These are phyloP conservation scores for Discoglossus pictus DNA, from an alignment of 2,797 vertebrate genomes.

Conservation along the genomic window DNA sequence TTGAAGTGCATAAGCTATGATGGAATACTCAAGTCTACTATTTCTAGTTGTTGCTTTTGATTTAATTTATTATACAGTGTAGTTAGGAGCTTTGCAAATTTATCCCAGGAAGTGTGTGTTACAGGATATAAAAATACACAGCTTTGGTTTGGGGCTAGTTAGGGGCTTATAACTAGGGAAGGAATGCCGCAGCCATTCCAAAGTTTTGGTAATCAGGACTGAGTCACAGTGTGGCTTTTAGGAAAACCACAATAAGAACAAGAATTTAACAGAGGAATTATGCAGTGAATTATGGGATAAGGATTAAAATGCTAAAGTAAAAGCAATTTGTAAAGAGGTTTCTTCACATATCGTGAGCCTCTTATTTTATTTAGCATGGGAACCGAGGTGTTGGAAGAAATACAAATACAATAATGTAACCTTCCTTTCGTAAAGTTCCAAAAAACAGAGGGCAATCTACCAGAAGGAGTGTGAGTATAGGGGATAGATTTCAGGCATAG, in stretches of 20 bases:
- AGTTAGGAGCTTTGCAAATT: constrained; percentile 9
- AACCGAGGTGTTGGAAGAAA: neutral
- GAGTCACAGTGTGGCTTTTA: constrained; percentile 34
- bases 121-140: constrained; percentile 25
- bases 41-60: constrained; percentile 3
- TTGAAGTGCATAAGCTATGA: too few relatives aligned
- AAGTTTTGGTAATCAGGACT: constrained; percentile 31
- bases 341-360: neutral
- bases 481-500: too few relatives aligned
- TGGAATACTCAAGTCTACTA: too few relatives aligned
- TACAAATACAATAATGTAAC: neutral
- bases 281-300: constrained; percentile 23
- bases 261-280: constrained; percentile 30
- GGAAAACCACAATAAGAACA: constrained; percentile 38
- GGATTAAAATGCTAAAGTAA: constrained; percentile 36
- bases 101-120: constrained; percentile 11
- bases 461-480: too few relatives aligned
- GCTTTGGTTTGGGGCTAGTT: constrained; percentile 33
- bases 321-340: constrained; percentile 27
- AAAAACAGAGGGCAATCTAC: too few relatives aligned
- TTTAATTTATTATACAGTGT: constrained; percentile 13
- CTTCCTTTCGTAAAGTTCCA: too few relatives aligned
- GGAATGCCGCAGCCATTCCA: constrained; percentile 28
- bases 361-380: neutral
- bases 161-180: constrained; percentile 33